Evolutionary conservation across 1,140 invertebrate genomes (phyloP).

Genomic region (Zaprionus lachaisei): DNA sequence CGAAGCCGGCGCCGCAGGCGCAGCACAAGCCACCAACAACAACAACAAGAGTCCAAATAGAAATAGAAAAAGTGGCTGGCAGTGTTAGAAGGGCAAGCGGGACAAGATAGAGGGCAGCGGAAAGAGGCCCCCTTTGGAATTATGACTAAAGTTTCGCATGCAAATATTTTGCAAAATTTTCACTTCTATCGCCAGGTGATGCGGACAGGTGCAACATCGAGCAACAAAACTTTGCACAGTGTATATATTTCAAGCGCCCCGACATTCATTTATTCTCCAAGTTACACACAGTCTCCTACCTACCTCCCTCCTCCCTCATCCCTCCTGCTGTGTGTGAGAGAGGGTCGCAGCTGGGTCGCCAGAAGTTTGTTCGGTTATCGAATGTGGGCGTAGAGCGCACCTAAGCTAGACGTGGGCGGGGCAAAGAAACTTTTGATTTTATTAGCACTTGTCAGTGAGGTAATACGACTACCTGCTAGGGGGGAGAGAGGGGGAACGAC

Average conservation of each 20-base stretch:
- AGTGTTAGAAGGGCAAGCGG: background rate
- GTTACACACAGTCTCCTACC: slow-evolving; percentile 39
- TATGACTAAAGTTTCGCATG: slow-evolving; percentile 80
- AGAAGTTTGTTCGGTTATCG: slow-evolving; percentile 67
- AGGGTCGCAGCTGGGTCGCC: slow-evolving; percentile 50
- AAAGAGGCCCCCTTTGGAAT: slow-evolving; percentile 50
- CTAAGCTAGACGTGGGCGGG: slow-evolving; percentile 34
- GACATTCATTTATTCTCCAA: slow-evolving; percentile 73
- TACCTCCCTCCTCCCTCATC: background rate
- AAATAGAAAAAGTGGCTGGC: slow-evolving; percentile 47
- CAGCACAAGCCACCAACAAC: slow-evolving; percentile 35
- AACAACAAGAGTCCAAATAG: slow-evolving; percentile 38
- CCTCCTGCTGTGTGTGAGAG: slow-evolving; percentile 23
- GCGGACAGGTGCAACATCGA: slow-evolving; percentile 40
- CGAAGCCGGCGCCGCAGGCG: slow-evolving; percentile 53
- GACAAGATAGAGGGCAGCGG: background rate
- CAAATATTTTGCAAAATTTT: slow-evolving; percentile 80
- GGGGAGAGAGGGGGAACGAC: slow-evolving; percentile 4
- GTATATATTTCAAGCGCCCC: slow-evolving; percentile 54
- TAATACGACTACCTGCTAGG: slow-evolving; percentile 47
- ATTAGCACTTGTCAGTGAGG: slow-evolving; percentile 74
- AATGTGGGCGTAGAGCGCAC: slow-evolving; percentile 45
- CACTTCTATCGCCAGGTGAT: slow-evolving; percentile 63
- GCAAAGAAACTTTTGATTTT: slow-evolving; percentile 71
- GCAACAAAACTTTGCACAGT: slow-evolving; percentile 61